A percentile compares a stretch with the other conserved stretches of the same genome.
These are phyloP conservation scores for Parapsyche elsis DNA, from an alignment of 1,140 invertebrate genomes.

Conservation along the genomic window DNA sequence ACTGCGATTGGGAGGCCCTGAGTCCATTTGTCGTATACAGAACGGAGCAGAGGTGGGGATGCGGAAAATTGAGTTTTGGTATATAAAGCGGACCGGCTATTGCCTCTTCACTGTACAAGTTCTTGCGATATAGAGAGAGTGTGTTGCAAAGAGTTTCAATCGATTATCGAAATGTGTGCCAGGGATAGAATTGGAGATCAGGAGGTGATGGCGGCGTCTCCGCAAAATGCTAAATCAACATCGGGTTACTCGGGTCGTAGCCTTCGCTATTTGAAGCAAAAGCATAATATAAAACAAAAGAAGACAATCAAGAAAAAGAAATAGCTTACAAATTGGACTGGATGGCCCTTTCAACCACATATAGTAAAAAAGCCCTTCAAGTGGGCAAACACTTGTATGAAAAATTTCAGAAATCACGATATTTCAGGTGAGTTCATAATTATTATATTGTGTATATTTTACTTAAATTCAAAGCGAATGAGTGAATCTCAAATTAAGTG, in stretches of 20 bases:
- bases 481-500: no score
- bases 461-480: no score
- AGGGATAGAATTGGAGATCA: slow-evolving; percentile 42
- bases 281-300: slow-evolving; percentile 31
- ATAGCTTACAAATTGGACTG: slow-evolving; percentile 43
- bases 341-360: slow-evolving; percentile 35
- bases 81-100: background rate
- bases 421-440: slow-evolving; percentile 22
- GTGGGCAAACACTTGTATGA: background rate
- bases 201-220: slow-evolving; percentile 14
- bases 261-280: slow-evolving; percentile 45
- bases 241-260: background rate
- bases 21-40: background rate
- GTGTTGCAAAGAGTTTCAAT: background rate
- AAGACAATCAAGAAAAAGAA: background rate
- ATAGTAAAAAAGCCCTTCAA: slow-evolving; percentile 8
- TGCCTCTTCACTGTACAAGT: background rate
- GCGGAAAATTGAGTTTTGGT: background rate
- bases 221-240: background rate
- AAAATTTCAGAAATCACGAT: background rate
- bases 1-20: background rate
- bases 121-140: background rate
- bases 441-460: no score
- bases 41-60: background rate
- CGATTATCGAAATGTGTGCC: slow-evolving; percentile 46